Evolutionary conservation across 1,140 invertebrate genomes (phyloP).

Genomic region (Zaprionus africanus): DNA sequence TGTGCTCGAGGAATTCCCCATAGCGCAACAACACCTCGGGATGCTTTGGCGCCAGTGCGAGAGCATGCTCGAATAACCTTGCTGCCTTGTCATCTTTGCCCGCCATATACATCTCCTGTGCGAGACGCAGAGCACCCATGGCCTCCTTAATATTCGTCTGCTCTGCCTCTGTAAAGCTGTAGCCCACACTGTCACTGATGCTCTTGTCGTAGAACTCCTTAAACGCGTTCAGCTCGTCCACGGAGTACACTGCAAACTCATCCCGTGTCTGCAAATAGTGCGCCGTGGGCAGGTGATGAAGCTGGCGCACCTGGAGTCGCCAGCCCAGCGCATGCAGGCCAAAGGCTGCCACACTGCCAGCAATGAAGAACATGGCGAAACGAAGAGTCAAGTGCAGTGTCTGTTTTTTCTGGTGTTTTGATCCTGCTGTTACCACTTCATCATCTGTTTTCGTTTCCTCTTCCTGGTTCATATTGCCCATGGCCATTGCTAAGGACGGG

Average conservation of each 20-base stretch:
- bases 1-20: slow-evolving; percentile 96
- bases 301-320: slow-evolving; percentile 41
- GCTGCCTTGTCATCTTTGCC: slow-evolving; percentile 94
- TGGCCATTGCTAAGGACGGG: slow-evolving; percentile 21
- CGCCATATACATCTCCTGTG: slow-evolving; percentile 91
- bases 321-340: slow-evolving; percentile 50
- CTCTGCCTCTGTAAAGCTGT: slow-evolving; percentile 53
- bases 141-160: slow-evolving; percentile 88
- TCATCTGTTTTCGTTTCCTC: background rate
- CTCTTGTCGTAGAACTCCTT: slow-evolving; percentile 74
- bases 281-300: slow-evolving; percentile 66
- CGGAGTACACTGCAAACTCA: slow-evolving; percentile 76
- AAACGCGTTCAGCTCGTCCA: slow-evolving; percentile 65
- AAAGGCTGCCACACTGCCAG: slow-evolving; percentile 62
- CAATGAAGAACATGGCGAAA: slow-evolving; percentile 57
- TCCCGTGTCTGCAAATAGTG: slow-evolving; percentile 76
- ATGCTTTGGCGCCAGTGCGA: slow-evolving; percentile 95
- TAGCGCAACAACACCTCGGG: slow-evolving; percentile 96
- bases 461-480: slow-evolving; percentile 10
- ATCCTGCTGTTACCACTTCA: background rate
- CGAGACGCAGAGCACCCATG: slow-evolving; percentile 91
- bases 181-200: slow-evolving; percentile 60
- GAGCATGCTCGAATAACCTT: slow-evolving; percentile 95
- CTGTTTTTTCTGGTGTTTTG: background rate
- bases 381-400: slow-evolving; percentile 33